Evolutionary conservation across 2,113 vertebrate species (phyloP).

Genomic region (Euleptes europaea): DNA sequence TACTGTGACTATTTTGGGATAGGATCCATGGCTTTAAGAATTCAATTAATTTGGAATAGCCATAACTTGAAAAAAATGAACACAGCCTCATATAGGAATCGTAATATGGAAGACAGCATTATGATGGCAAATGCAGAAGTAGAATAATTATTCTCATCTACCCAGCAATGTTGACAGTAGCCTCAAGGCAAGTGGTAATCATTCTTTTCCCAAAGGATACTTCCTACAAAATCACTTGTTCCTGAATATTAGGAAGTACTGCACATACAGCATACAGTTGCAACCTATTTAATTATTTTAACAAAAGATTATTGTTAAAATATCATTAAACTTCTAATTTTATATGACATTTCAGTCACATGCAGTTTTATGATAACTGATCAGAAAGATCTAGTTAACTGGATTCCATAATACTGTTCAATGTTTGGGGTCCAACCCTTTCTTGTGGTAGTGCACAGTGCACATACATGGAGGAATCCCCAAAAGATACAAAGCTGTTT

Average conservation of each 20-base stretch:
- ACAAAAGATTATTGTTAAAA: neutral
- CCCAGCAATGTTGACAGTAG: neutral
- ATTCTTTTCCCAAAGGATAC: constrained; percentile 14
- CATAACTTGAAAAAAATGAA: neutral
- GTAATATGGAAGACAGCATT: neutral
- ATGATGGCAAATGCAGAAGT: neutral
- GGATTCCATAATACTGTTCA: neutral
- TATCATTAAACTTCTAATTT: no score
- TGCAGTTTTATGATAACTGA: neutral
- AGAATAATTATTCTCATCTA: neutral
- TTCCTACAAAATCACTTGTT: neutral
- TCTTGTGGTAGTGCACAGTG: neutral
- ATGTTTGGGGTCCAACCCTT: neutral
- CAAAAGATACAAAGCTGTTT: neutral
- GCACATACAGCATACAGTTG: neutral
- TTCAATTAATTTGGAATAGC: neutral
- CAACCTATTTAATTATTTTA: neutral
- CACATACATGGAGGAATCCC: neutral
- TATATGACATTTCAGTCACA: no score
- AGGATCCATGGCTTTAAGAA: neutral
- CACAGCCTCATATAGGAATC: neutral
- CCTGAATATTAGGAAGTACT: neutral
- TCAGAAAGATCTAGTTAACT: neutral
- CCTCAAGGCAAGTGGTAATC: neutral
- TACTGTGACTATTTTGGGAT: neutral